Evolutionary conservation across 2,888 invertebrate species (phyloP), one percentile per base, ranked within the genome.

Genomic region (Parascotia fuliginaria): DNA sequence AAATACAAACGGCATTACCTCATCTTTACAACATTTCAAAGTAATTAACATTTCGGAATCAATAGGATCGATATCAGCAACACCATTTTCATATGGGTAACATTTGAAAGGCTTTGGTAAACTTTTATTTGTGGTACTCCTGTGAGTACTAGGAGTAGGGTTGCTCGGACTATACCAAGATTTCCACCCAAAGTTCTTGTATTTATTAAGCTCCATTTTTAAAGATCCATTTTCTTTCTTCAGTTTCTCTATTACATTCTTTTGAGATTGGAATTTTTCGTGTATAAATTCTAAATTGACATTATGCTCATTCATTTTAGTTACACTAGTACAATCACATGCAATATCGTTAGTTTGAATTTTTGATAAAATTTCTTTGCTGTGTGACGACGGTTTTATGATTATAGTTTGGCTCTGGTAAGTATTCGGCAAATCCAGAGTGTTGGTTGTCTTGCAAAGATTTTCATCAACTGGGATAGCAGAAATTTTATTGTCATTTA

Each of bases 31-130:
- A 45, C 87, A 86, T 61, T 88, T 87, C 76, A 92, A 79, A 7
- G 91, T 90, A 28, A 92, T 92, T 11, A 88, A 77, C 78, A 90
- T 85, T 81, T 91, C 91, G 0, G 91, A 91, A 52, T 89, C 86
- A 16, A 81, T 75, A 38, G 71, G 66, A 50, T 80, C 80, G 0
- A 68, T 44, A 28, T 57, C 32, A 43, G 57, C 42, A 12, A 38
- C 33, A 16, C 28, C 55, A 15, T 77, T 74, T 14, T 83, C 77
- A 5, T 6, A 24, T 70, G 46, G 3, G 39, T 52, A 66, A 22
- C 56, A 58, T 50, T 87, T 83, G 44, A 77, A 81, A 1, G 83
- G 81, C 50, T 76, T 77, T n/a, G 82, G 81, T 7, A 80, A 15
- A 19, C 45, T 13, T 42, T 55, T 50, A 27, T 55, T 27, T 55